Evolutionary conservation across 2,888 invertebrate genomes (phyloP), one percentile per base, ranked within the genome.

Genomic region (Tetranychus truncatus): DNA sequence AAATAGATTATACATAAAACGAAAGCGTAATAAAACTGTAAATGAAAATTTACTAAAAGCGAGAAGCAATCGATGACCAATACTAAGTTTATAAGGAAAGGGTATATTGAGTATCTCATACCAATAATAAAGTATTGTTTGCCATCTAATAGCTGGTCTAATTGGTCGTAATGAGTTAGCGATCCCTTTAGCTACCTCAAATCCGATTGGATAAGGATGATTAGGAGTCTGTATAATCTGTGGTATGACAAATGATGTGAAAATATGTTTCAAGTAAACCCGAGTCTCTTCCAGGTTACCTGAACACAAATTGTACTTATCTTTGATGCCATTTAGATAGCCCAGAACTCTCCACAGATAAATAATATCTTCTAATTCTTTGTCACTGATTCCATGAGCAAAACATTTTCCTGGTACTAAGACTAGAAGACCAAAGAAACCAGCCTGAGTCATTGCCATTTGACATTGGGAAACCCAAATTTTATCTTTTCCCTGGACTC

Each of bases 371-470:
- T 65, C 73, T 3, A 73, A n/a, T 11, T 73, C 24, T 20, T 1
- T n/a, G 15, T 66, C 44, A 91, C 90, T 65, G 18, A 44, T n/a
- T 15, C 21, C 21, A 65, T 73, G 73, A 6, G n/a, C 24, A 6
- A 75, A 46, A 73, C 91, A 85, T 74, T 85, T 82, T 76, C 88
- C 85, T 0, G 86, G 85, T 76, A 83, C 83, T 76, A 89, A 81
- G 0, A 91, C 81, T 0, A 87, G 84, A 78, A 88, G 88, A 0
- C 92, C 93, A 81, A 93, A 87, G 81, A 94, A 94, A 4, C 91
- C 92, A 81, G 90, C 91, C 82, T 91, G 91, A 0, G 93, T 92
- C 15, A 93, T 82, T 0, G 89, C 89, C 86, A 94, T 87, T 81
- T 92, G 92, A 78, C 88, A 86, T 82, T 94, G 94, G 0, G 88